These are phyloP conservation scores for Zophobas atratus DNA, from an alignment of 1,140 invertebrate genomes.

Conservation along the genomic window DNA sequence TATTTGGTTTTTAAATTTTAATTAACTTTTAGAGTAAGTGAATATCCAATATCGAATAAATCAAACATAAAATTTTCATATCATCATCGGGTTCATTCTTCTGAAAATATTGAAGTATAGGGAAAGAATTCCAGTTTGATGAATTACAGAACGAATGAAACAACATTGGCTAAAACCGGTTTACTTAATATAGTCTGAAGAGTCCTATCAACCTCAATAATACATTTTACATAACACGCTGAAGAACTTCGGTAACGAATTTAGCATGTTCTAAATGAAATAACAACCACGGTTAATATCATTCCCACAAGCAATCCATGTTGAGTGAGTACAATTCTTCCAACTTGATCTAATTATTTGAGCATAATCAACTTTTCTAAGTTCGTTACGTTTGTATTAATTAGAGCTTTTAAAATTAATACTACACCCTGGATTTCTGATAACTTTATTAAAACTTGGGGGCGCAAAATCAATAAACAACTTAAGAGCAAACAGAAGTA, in stretches of 20 bases:
- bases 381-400: constrained; percentile 23
- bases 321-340: constrained; percentile 14
- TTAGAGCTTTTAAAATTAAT: constrained; percentile 10
- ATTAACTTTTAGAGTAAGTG: too few species aligned
- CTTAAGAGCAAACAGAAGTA: neutral
- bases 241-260: neutral
- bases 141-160: neutral
- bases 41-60: too few species aligned
- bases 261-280: neutral
- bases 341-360: constrained; percentile 18
- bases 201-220: neutral
- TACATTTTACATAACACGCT: neutral
- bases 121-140: too few species aligned
- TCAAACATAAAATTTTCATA: too few species aligned
- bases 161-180: neutral
- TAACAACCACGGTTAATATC: neutral
- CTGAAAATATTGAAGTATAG: too few species aligned
- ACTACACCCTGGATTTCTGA: constrained; percentile 1
- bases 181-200: neutral
- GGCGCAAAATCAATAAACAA: constrained; percentile 16
- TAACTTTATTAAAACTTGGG: constrained; percentile 22
- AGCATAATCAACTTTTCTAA: neutral
- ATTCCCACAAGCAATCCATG: constrained; percentile 4
- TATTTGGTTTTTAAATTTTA: too few species aligned
- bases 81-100: too few species aligned